phyloP scores from a whole-genome alignment of 1,140 invertebrate species.

The Probaryconus sp. region DNA sequence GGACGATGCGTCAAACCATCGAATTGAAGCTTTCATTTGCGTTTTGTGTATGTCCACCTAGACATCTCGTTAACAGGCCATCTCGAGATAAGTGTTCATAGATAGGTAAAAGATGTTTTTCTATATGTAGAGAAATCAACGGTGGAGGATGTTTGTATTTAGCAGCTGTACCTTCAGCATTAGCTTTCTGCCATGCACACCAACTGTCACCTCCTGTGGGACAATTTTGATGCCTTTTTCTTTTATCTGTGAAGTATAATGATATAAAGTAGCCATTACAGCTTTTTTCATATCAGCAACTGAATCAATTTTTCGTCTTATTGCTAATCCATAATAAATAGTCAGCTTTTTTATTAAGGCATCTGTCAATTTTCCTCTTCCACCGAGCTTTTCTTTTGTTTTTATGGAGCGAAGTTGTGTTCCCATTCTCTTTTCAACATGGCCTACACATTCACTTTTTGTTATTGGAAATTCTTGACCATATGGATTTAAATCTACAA shows the following conservation, averaged over 20 bases:
- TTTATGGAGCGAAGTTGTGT: conserved; percentile 7
- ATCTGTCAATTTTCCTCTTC: not conserved
- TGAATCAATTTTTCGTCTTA: not conserved
- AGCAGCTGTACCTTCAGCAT: too few relatives aligned
- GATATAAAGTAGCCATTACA: conserved; percentile 4
- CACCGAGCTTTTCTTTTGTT: conserved; percentile 15
- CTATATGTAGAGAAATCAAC: not conserved
- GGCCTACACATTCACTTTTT: conserved; percentile 37
- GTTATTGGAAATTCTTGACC: not conserved
- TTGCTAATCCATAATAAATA: conserved; percentile 4
- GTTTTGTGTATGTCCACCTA: conserved; percentile 53
- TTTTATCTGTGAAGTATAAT: conserved; percentile 4
- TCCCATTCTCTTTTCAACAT: conserved; percentile 41
- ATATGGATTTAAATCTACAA: conserved; percentile 10
- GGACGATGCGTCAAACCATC: conserved; percentile 14
- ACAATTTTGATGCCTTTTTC: conserved; percentile 1
- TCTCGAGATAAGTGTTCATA: conserved; percentile 5
- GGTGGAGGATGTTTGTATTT: too few relatives aligned
- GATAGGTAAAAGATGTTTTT: conserved; percentile 6
- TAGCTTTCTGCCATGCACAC: conserved; percentile 4
- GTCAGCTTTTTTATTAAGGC: not conserved
- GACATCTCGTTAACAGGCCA: conserved; percentile 7
- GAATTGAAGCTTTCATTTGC: conserved; percentile 34
- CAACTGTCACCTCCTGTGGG: not conserved
- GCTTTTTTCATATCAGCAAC: conserved; percentile 3